Conservation (phyloP, 2,797 vertebrate genomes). For the Loriculus beryllinus region DNA sequence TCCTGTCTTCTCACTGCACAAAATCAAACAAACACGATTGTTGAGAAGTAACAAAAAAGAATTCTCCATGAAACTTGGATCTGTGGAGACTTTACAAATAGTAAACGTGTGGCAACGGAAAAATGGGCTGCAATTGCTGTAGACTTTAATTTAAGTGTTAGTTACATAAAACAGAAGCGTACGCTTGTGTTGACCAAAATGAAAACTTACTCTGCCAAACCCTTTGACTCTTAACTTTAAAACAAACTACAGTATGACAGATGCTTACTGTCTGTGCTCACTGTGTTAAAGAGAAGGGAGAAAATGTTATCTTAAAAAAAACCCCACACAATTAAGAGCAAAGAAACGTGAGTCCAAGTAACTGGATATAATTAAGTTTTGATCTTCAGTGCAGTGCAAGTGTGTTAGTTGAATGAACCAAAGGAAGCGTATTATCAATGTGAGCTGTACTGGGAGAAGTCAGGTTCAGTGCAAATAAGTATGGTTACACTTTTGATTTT, state of each 20-base stretch:
- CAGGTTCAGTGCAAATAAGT: not conserved
- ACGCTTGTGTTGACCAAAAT: slow-evolving; percentile 28
- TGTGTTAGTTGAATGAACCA: not conserved
- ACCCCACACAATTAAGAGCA: not conserved
- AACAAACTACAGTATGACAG: slow-evolving; percentile 6
- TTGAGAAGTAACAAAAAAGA: slow-evolving; percentile 10
- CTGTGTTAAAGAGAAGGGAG: not conserved
- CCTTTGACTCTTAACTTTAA: slow-evolving; percentile 26
- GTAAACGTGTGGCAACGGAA: slow-evolving; percentile 39
- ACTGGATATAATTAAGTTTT: not conserved
- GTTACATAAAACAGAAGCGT: slow-evolving; percentile 36
- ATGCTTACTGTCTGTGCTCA: not conserved
- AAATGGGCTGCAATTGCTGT: not conserved
- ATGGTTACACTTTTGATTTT: not conserved
- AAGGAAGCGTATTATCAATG: not conserved
- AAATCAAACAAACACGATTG: not conserved
- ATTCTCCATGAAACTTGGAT: not conserved
- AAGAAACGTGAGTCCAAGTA: not conserved
- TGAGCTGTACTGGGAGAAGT: not conserved
- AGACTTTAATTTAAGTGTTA: slow-evolving; percentile 21
- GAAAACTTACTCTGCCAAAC: slow-evolving; percentile 27
- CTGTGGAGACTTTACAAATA: slow-evolving; percentile 18
- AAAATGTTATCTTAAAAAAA: not conserved
- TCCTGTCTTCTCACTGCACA: not conserved
- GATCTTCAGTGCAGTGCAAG: not conserved